Percentiles rank a stretch among this genome's conserved stretches.
phyloP scores from a whole-genome alignment of 2,888 invertebrate genomes.

The Stegana nigrithorax region DNA sequence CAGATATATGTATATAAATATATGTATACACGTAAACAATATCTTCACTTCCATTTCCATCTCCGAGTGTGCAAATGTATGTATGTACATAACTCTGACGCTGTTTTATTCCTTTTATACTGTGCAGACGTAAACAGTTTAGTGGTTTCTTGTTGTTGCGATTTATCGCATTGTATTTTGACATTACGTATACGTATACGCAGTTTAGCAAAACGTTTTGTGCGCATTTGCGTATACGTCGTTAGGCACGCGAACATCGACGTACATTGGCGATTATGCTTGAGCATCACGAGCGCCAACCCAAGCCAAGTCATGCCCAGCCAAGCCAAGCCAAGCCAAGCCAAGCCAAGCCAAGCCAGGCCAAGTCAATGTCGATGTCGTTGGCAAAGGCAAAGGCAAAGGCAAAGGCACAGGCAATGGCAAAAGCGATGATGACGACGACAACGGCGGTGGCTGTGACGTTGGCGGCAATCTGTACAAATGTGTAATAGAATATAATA shows the following conservation, averaged over 20 bases:
- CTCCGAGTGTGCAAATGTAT: too few species aligned
- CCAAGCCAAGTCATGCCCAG: too few species aligned
- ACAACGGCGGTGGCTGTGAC: not conserved
- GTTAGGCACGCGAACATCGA: not conserved
- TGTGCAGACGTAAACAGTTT: not conserved
- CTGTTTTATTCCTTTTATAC: not conserved
- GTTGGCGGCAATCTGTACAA: not conserved
- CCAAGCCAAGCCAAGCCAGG: too few species aligned
- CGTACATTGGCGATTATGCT: not conserved
- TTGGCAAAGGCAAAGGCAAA: too few species aligned
- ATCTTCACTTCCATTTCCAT: too few species aligned
- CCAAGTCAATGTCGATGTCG: too few species aligned
- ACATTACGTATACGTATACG: not conserved
- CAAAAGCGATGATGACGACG: too few species aligned
- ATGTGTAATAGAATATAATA: not conserved
- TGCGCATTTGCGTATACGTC: not conserved
- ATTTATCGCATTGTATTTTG: not conserved
- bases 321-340: too few species aligned
- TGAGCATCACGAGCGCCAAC: not conserved
- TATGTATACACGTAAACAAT: not conserved
- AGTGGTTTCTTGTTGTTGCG: not conserved
- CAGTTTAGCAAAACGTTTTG: not conserved
- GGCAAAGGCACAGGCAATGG: too few species aligned
- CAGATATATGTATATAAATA: not conserved
- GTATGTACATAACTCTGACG: not conserved